phyloP scores from a whole-genome alignment of 2,888 invertebrate genomes.

The Germaria angustata region DNA sequence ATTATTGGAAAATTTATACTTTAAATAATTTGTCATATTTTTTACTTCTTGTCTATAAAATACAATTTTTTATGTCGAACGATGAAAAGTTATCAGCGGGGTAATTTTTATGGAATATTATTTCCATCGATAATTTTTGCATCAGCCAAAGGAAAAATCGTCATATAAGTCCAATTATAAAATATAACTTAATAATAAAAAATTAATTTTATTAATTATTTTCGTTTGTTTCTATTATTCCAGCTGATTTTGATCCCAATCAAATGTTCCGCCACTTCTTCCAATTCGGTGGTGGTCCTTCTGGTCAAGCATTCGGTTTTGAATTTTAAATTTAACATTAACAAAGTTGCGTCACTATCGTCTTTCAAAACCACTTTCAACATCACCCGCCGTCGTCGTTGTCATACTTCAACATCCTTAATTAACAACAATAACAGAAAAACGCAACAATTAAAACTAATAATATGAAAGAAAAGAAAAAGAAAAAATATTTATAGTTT shows the following conservation, averaged over 20 bases:
- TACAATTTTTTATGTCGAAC: too few relatives aligned
- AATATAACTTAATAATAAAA: too few relatives aligned
- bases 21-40: too few relatives aligned
- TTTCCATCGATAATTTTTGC: too few relatives aligned
- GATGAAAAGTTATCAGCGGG: too few relatives aligned
- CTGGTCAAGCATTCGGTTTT: constrained; percentile 80
- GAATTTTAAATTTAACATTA: constrained; percentile 73
- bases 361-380: constrained; percentile 4
- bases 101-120: too few relatives aligned
- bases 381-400: constrained; percentile 54
- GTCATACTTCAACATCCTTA: constrained; percentile 18
- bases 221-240: constrained; percentile 74
- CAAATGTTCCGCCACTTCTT: constrained; percentile 92
- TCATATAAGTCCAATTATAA: too few relatives aligned
- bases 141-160: too few relatives aligned
- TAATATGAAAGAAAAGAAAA: constrained; percentile 1
- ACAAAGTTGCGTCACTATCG: constrained; percentile 53
- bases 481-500: too few relatives aligned
- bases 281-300: constrained; percentile 83
- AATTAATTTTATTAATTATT: too few relatives aligned
- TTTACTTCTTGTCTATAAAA: too few relatives aligned
- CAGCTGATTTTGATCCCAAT: constrained; percentile 88
- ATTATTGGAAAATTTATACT: too few relatives aligned
- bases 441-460: constrained; percentile 37
- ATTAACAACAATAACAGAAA: constrained; percentile 5